Conservation (phyloP, 1,140 invertebrate genomes). For the Diploscapter pachys region DNA sequence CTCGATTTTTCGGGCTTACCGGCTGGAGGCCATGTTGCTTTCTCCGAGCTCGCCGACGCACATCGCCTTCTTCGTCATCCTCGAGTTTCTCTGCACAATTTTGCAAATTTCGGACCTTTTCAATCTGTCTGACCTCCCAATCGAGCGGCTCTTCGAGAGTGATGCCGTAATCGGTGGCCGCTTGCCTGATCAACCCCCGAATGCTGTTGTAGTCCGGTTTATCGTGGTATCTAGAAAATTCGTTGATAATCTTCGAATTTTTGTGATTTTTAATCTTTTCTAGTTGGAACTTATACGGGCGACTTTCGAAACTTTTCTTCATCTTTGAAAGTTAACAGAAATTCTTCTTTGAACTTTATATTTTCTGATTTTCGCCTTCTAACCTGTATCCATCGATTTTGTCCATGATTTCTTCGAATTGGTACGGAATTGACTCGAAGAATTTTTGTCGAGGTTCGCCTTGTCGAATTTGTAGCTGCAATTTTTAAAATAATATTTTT, state of each 20-base stretch:
- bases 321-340: too few relatives aligned
- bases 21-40: conserved; percentile 36
- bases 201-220: conserved; percentile 38
- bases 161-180: conserved; percentile 31
- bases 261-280: neutral
- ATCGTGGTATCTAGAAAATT: conserved; percentile 36
- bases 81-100: conserved; percentile 4
- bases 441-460: conserved; percentile 24
- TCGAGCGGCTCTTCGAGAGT: conserved; percentile 39
- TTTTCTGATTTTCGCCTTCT: too few relatives aligned
- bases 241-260: neutral
- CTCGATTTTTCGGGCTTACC: too few relatives aligned
- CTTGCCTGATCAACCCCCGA: conserved; percentile 16
- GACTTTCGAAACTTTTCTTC: too few relatives aligned
- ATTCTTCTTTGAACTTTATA: too few relatives aligned
- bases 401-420: conserved; percentile 40
- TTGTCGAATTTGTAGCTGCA: neutral
- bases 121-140: conserved; percentile 17
- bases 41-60: conserved; percentile 44
- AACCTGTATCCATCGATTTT: conserved; percentile 30
- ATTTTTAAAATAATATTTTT: neutral
- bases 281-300: too few relatives aligned
- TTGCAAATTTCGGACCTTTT: too few relatives aligned
- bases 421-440: conserved; percentile 32
- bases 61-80: conserved; percentile 35